Conservation (phyloP, 2,797 vertebrate genomes). For the Microctenopoma lineatum region DNA sequence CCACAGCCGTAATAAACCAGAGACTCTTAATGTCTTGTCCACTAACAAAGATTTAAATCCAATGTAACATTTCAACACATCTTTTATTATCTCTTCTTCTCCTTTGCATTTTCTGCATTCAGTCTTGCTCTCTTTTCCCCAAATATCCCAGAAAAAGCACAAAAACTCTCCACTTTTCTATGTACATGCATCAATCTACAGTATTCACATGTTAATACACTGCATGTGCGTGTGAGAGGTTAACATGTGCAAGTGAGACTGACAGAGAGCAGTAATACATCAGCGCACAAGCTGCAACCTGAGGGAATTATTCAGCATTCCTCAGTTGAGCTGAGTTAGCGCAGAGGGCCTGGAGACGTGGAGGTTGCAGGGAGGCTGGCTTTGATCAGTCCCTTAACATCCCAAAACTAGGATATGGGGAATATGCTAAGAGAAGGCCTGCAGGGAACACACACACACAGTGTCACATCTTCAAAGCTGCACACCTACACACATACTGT, state of each 20-base stretch:
- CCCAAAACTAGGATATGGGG: slow-evolving; percentile 36
- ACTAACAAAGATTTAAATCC: slow-evolving; percentile 7
- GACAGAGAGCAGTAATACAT: slow-evolving; percentile 41
- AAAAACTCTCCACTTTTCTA: neutral
- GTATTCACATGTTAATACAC: slow-evolving; percentile 6
- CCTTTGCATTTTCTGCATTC: neutral
- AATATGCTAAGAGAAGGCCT: slow-evolving; percentile 43
- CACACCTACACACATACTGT: slow-evolving; percentile 13
- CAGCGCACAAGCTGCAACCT: slow-evolving; percentile 53
- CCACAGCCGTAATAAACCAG: neutral
- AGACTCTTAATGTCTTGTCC: neutral
- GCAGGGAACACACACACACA: slow-evolving; percentile 22
- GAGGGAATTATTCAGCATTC: slow-evolving; percentile 70
- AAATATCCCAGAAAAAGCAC: neutral
- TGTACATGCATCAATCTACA: neutral
- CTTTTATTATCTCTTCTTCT: slow-evolving; percentile 1
- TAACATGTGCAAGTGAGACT: slow-evolving; percentile 19
- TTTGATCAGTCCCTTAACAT: slow-evolving; percentile 62
- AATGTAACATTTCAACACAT: slow-evolving; percentile 1
- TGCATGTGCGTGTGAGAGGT: neutral
- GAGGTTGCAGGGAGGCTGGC: slow-evolving; percentile 36
- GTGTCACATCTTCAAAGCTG: slow-evolving; percentile 43
- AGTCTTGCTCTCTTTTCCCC: neutral
- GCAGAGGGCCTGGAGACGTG: slow-evolving; percentile 36
- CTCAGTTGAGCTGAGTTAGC: slow-evolving; percentile 33